A percentile compares a stretch with the other conserved stretches of the same genome.
phyloP scores from a whole-genome alignment of 2,113 vertebrate genomes.

The Pterocles gutturalis region DNA sequence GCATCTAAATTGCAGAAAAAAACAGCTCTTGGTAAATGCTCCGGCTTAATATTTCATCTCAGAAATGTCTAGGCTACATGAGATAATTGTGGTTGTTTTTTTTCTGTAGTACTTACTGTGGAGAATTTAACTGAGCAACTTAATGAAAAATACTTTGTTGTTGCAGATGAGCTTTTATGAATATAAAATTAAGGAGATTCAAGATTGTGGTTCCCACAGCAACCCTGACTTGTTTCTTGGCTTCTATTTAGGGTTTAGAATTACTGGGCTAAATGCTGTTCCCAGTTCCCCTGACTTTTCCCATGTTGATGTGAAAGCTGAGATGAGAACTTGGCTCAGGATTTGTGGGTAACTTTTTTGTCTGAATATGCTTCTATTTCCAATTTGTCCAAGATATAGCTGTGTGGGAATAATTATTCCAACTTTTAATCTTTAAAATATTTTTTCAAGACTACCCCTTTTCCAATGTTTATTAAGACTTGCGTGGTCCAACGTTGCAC shows the following conservation, averaged over 20 bases:
- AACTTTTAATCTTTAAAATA: not conserved
- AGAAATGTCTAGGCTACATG: not conserved
- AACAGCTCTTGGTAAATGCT: not conserved
- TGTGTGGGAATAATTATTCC: not conserved
- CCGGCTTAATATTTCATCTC: not conserved
- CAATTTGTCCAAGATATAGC: not conserved
- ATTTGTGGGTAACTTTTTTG: conserved; percentile 6
- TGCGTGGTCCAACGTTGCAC: accelerated
- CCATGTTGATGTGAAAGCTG: not conserved
- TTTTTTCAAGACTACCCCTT: not conserved
- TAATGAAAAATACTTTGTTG: not conserved
- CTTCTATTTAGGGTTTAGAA: conserved; percentile 3
- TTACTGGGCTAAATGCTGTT: conserved; percentile 22
- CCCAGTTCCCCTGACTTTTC: conserved; percentile 16
- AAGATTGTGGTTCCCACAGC: conserved; percentile 4
- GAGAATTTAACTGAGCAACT: not conserved
- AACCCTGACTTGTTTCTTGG: conserved; percentile 6
- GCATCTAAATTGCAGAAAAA: not conserved
- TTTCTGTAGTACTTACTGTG: not conserved
- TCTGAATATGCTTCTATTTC: not conserved
- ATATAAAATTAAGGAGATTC: not conserved
- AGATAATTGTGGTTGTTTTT: not conserved
- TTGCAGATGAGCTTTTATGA: not conserved
- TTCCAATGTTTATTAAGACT: not conserved
- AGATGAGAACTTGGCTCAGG: conserved; percentile 24